Percentiles rank a stretch among this genome's conserved stretches.
These are phyloP conservation scores for Parus major DNA, from an alignment of 2,113 vertebrate species.

Conservation along the genomic window DNA sequence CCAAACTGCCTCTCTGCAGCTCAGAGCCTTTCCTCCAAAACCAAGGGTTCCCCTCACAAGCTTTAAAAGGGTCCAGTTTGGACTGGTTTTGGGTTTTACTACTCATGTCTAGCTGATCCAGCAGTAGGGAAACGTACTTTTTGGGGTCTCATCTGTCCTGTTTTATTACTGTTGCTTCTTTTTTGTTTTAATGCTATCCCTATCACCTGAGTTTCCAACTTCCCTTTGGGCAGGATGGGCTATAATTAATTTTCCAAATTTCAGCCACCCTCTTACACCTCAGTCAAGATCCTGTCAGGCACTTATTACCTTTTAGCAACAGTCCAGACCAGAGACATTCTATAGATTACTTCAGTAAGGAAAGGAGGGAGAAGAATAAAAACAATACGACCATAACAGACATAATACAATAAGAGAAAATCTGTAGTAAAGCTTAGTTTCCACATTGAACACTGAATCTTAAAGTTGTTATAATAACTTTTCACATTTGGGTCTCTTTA, in stretches of 20 bases:
- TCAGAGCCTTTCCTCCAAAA: neutral
- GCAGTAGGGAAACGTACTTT: neutral
- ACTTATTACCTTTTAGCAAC: neutral
- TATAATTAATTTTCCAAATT: neutral
- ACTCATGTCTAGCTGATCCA: neutral
- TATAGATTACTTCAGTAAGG: neutral
- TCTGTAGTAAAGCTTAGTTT: neutral
- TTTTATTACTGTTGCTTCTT: neutral
- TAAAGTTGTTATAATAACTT: neutral
- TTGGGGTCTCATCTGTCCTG: neutral
- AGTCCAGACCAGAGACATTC: neutral
- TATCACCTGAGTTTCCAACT: neutral
- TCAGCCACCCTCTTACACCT: neutral
- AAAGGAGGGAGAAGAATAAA: neutral
- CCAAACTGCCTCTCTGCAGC: neutral
- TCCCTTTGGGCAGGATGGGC: neutral
- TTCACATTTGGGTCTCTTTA: neutral
- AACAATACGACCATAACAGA: neutral
- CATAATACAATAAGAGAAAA: neutral
- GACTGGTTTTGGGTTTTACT: neutral
- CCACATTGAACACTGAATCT: neutral
- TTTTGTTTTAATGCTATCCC: neutral
- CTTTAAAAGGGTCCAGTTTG: neutral
- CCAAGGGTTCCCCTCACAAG: neutral
- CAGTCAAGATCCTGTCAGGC: neutral